These are phyloP conservation scores for Nomia melanderi DNA, from an alignment of 1,140 invertebrate species.

Conservation along the genomic window DNA sequence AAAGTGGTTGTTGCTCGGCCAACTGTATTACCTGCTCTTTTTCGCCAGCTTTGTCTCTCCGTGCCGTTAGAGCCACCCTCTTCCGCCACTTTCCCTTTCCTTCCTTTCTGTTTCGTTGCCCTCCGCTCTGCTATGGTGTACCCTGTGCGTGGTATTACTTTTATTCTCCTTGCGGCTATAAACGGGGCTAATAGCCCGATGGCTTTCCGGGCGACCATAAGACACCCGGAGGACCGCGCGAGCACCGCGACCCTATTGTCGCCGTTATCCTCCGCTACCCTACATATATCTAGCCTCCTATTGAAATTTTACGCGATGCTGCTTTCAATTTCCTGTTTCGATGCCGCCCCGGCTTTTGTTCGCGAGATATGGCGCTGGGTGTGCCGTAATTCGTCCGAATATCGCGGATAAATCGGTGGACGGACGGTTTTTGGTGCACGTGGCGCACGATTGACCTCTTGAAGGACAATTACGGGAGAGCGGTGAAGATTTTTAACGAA, in stretches of 20 bases:
- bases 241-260: slow-evolving; percentile 17
- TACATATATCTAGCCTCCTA: neutral
- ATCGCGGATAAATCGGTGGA: no score
- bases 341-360: neutral
- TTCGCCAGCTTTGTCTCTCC: slow-evolving; percentile 15
- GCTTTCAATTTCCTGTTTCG: slow-evolving; percentile 16
- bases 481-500: no score
- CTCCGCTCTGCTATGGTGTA: neutral
- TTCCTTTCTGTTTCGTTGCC: neutral
- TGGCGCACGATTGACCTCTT: no score
- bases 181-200: slow-evolving; percentile 53
- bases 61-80: neutral
- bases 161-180: slow-evolving; percentile 51
- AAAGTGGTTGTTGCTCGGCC: slow-evolving; percentile 53
- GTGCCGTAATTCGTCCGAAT: neutral
- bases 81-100: neutral
- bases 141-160: slow-evolving; percentile 45
- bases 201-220: slow-evolving; percentile 55
- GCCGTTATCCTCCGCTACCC: slow-evolving; percentile 5
- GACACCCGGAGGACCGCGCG: slow-evolving; percentile 34
- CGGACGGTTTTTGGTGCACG: no score
- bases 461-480: no score
- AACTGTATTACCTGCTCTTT: slow-evolving; percentile 36
- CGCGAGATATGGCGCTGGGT: neutral
- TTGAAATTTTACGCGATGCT: slow-evolving; percentile 10